Conservation (phyloP, 2,797 vertebrate species). For the Cuculus canorus region DNA sequence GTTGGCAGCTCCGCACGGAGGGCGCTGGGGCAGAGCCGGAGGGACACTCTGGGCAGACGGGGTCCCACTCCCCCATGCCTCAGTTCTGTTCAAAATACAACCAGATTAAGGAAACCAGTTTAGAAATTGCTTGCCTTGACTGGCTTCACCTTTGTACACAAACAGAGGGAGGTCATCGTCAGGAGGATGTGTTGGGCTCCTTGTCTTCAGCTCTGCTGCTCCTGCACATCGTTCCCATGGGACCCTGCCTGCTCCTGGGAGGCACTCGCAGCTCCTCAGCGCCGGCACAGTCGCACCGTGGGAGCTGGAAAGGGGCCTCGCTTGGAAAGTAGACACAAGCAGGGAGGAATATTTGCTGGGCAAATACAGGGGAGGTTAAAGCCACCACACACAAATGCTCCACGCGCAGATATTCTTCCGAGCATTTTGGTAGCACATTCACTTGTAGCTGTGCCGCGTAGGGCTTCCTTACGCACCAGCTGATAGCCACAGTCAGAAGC, state of each 20-base stretch:
- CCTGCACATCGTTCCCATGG: background rate
- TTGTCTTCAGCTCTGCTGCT: rapidly evolving
- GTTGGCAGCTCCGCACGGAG: too few species aligned
- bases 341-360: background rate
- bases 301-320: background rate
- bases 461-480: rapidly evolving
- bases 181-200: rapidly evolving
- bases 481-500: background rate
- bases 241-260: background rate
- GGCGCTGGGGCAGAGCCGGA: background rate
- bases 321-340: background rate
- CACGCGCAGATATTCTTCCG: rapidly evolving
- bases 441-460: rapidly evolving
- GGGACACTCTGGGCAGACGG: rapidly evolving
- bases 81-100: rapidly evolving
- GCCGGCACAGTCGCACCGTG: rapidly evolving
- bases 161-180: background rate
- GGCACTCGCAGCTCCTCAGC: background rate
- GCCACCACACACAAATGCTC: background rate
- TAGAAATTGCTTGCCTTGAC: background rate
- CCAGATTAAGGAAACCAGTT: background rate
- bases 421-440: background rate
- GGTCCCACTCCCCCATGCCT: rapidly evolving
- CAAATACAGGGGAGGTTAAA: rapidly evolving
- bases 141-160: rapidly evolving